Percentiles rank a stretch among this genome's conserved stretches.
These are phyloP conservation scores for Drosophila engyochracea DNA, from an alignment of 2,888 invertebrate species.

Conservation along the genomic window DNA sequence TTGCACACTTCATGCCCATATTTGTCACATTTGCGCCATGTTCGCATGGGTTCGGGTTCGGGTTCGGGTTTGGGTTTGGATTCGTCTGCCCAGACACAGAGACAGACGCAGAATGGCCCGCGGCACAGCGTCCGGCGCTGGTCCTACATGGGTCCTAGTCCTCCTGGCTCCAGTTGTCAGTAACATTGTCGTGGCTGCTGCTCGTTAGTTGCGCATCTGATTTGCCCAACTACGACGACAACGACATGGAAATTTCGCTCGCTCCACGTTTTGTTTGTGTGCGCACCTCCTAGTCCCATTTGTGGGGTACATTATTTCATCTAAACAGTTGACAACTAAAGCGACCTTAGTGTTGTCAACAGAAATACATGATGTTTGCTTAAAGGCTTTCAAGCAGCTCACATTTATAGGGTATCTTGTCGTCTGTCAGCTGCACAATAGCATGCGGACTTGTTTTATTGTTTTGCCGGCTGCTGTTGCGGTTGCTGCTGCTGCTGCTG, in stretches of 20 bases:
- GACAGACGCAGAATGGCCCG: constrained; percentile 34
- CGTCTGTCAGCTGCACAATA: background rate
- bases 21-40: constrained; percentile 82
- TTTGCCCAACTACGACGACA: constrained; percentile 75
- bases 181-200: constrained; percentile 70
- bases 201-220: constrained; percentile 81
- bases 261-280: constrained; percentile 44
- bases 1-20: constrained; percentile 83
- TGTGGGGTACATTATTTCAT: constrained; percentile 9
- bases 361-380: background rate
- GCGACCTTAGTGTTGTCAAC: background rate
- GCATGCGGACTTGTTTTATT: constrained; percentile 66
- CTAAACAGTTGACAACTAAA: background rate
- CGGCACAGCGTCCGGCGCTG: constrained; percentile 51
- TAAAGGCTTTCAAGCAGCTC: no score
- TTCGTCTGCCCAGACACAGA: background rate
- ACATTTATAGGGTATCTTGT: constrained; percentile 20
- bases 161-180: constrained; percentile 48
- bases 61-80: constrained; percentile 1
- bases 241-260: constrained; percentile 75
- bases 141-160: constrained; percentile 46
- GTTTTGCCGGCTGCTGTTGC: constrained; percentile 67
- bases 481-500: constrained; percentile 52
- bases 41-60: constrained; percentile 48
- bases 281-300: background rate